A percentile compares a stretch with the other conserved stretches of the same genome.
Conservation (phyloP, 2,888 invertebrate genomes). For the Amiota minor region DNA sequence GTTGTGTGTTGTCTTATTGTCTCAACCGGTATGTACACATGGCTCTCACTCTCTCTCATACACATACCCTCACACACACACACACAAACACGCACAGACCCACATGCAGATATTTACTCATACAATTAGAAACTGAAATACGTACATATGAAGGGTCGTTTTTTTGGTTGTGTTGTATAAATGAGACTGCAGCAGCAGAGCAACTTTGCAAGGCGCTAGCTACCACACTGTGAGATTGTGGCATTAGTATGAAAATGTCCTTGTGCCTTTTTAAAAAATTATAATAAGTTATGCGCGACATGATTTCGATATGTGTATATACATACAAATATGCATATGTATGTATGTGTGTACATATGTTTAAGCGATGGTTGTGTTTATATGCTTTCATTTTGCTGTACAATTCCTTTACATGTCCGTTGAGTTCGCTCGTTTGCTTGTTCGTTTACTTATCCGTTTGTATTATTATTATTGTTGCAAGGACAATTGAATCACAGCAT, state of each 20-base stretch:
- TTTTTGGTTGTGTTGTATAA: slow-evolving; percentile 21
- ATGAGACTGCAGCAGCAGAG: background rate
- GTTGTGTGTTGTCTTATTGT: background rate
- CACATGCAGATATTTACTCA: background rate
- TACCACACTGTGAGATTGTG: slow-evolving; percentile 10
- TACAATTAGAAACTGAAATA: background rate
- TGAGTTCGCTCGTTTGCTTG: background rate
- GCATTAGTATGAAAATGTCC: slow-evolving; percentile 22
- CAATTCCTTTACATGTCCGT: slow-evolving; percentile 7
- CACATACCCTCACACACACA: background rate
- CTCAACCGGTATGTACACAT: background rate
- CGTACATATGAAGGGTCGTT: background rate
- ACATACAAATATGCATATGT: background rate
- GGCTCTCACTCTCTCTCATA: background rate
- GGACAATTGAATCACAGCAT: slow-evolving; percentile 31
- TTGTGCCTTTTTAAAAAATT: slow-evolving; percentile 27
- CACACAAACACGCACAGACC: background rate
- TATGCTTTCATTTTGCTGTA: background rate
- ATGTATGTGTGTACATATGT: background rate
- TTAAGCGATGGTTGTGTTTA: background rate
- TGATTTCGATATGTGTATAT: slow-evolving; percentile 13
- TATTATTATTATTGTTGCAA: slow-evolving; percentile 15
- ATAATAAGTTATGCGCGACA: slow-evolving; percentile 34
- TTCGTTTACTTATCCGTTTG: slow-evolving; percentile 1
- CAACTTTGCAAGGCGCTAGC: background rate